Evolutionary conservation across 2,797 vertebrate genomes (phyloP).

Genomic region (Helostoma temminkii): DNA sequence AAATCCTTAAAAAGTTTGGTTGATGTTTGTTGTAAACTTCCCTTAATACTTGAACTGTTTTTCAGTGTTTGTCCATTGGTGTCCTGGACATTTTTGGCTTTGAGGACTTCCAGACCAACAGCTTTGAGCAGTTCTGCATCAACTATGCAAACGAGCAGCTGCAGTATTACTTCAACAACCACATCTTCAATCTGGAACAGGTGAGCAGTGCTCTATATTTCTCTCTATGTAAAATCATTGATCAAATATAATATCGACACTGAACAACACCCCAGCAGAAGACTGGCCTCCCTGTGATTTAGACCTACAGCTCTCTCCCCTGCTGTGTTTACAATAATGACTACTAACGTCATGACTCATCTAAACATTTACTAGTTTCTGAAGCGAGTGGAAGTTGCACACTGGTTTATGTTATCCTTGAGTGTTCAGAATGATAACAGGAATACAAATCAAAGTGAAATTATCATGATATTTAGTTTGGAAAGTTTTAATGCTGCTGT

Average conservation of each 20-base stretch:
- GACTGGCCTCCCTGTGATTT: not conserved
- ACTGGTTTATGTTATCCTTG: conserved; percentile 10
- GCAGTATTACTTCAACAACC: conserved; percentile 99
- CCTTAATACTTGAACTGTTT: conserved; percentile 3
- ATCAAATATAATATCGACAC: not conserved
- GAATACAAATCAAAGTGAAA: not conserved
- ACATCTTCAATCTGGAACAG: conserved; percentile 99
- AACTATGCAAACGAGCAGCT: conserved; percentile 99
- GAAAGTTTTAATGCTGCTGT: not conserved
- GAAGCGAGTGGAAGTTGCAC: not conserved
- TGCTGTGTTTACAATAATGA: conserved; percentile 26
- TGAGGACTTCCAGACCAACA: conserved; percentile 98
- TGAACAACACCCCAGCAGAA: not conserved
- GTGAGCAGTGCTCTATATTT: conserved; percentile 71
- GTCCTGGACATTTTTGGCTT: conserved; percentile 99
- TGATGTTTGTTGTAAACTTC: not conserved
- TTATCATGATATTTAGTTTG: not conserved
- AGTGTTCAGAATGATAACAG: not conserved
- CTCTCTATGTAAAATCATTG: not conserved
- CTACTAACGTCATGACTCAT: conserved; percentile 39
- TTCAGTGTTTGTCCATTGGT: conserved; percentile 94
- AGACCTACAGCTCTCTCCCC: not conserved
- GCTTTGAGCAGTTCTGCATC: conserved; percentile 99
- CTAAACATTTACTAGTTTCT: conserved; percentile 35
- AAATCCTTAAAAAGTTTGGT: not conserved